These are phyloP conservation scores for Thalassarche chlororhynchos DNA, from an alignment of 2,113 vertebrate species.

Conservation along the genomic window DNA sequence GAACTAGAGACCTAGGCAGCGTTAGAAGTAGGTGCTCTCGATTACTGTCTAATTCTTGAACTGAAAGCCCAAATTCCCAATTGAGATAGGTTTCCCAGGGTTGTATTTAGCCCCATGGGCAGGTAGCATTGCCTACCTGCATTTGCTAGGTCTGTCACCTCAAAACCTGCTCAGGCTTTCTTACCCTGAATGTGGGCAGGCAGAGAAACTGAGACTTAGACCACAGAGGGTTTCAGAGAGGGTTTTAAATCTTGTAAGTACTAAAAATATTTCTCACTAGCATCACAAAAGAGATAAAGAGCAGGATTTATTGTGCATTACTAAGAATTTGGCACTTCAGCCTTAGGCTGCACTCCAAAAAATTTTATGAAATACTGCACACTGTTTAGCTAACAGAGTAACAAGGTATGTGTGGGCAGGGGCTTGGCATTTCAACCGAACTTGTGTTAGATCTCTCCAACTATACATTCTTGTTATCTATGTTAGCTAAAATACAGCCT, in stretches of 20 bases:
- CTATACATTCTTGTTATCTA: background rate
- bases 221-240: background rate
- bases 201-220: background rate
- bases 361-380: background rate
- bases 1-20: background rate
- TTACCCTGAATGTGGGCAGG: background rate
- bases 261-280: background rate
- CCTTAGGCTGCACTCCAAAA: background rate
- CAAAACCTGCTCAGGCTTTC: background rate
- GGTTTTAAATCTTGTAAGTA: background rate
- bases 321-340: background rate
- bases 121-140: background rate
- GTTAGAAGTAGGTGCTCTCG: background rate
- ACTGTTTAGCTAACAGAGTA: background rate
- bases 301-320: background rate
- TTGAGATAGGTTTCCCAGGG: background rate
- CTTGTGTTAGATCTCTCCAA: background rate
- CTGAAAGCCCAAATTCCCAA: background rate
- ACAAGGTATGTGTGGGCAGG: background rate
- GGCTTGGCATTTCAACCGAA: background rate
- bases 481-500: background rate
- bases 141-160: background rate
- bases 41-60: background rate
- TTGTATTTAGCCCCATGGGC: background rate
- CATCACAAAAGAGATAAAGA: background rate